Conservation (phyloP, 2,113 vertebrate species). For the Stigmatopora argus region DNA sequence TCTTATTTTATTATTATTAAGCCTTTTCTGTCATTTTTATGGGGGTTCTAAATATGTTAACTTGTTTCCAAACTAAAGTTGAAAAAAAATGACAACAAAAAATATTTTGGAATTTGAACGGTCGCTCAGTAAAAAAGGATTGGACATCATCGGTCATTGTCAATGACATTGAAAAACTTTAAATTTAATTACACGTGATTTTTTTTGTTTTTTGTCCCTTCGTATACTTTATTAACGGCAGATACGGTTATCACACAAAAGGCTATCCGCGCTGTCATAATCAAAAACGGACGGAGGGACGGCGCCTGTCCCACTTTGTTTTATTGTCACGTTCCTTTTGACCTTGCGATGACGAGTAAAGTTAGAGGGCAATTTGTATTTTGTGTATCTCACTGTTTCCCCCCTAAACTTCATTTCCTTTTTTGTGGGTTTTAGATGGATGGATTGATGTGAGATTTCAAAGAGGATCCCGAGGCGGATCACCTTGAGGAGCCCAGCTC, state of each 20-base stretch:
- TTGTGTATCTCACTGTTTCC: constrained; percentile 18
- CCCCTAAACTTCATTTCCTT: constrained; percentile 49
- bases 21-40: too few relatives aligned
- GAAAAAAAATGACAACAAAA: too few relatives aligned
- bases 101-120: too few relatives aligned
- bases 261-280: constrained; percentile 62
- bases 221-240: constrained; percentile 46
- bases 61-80: too few relatives aligned
- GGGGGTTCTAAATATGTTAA: too few relatives aligned
- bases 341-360: constrained; percentile 56
- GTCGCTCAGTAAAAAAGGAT: too few relatives aligned
- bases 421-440: constrained; percentile 13
- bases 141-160: too few relatives aligned
- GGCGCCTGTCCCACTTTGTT: constrained; percentile 28
- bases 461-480: constrained; percentile 46
- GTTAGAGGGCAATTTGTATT: constrained; percentile 40
- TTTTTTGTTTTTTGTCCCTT: neutral
- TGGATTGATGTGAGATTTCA: constrained; percentile 51
- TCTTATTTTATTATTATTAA: too few relatives aligned
- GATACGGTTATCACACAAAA: constrained; percentile 65
- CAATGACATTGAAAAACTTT: too few relatives aligned
- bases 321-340: constrained; percentile 48
- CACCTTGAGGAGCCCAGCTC: constrained; percentile 63
- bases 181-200: too few relatives aligned
- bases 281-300: constrained; percentile 40